These are phyloP conservation scores for Phaenicophaeus curvirostris DNA, from an alignment of 2,797 vertebrate species.

Conservation along the genomic window DNA sequence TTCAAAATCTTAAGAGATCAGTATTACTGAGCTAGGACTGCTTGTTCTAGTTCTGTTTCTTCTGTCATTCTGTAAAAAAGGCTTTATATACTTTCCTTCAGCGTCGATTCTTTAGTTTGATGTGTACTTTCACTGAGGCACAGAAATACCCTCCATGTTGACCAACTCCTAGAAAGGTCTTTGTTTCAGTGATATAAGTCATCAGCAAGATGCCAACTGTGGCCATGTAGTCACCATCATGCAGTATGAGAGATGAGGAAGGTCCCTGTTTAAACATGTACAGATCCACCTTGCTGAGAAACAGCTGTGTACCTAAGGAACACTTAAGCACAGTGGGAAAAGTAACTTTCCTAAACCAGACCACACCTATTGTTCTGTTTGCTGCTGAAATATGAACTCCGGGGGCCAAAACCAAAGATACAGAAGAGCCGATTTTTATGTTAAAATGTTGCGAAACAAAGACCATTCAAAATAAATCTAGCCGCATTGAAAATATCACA, in stretches of 20 bases:
- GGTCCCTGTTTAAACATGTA: background rate
- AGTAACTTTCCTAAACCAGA: background rate
- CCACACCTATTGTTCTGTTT: background rate
- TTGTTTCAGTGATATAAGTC: background rate
- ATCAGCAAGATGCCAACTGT: background rate
- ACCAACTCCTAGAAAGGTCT: background rate
- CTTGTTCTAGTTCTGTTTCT: constrained; percentile 17
- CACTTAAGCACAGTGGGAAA: background rate
- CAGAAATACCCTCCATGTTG: constrained; percentile 48
- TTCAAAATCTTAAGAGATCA: background rate
- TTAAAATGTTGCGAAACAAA: constrained; percentile 53
- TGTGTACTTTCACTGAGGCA: constrained; percentile 10
- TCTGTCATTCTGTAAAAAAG: constrained; percentile 48
- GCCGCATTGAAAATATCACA: background rate
- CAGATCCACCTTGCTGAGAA: background rate
- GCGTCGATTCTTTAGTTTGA: constrained; percentile 42
- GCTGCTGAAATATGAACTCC: constrained; percentile 44
- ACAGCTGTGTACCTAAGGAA: background rate
- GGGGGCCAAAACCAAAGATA: constrained; percentile 19
- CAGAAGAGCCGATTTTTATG: constrained; percentile 21
- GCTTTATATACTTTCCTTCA: constrained; percentile 36
- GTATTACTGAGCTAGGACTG: constrained; percentile 26
- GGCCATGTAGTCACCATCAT: background rate
- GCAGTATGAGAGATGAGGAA: background rate
- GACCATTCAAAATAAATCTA: constrained; percentile 14